Evolutionary conservation across 2,113 vertebrate genomes (phyloP).

Genomic region (Gila orcuttii): DNA sequence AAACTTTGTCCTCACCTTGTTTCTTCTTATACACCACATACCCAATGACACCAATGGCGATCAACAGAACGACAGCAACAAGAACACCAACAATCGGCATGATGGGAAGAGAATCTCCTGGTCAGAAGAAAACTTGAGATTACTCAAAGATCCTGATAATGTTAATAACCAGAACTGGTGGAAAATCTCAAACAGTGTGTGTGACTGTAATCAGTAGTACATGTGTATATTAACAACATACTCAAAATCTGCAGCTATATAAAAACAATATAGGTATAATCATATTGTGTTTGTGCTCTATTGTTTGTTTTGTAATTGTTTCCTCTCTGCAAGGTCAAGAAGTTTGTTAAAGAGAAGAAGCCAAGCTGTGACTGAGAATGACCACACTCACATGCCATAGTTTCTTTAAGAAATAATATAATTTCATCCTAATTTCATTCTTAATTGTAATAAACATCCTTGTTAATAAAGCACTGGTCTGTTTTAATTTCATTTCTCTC

Average conservation of each 20-base stretch:
- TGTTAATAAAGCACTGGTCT: too few species aligned
- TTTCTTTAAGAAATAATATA: too few species aligned
- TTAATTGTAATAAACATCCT: too few species aligned
- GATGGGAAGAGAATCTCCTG: background rate
- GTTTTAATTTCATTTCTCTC: background rate
- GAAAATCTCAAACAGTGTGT: background rate
- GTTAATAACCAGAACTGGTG: background rate
- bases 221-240: too few species aligned
- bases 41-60: background rate
- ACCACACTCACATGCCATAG: too few species aligned
- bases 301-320: too few species aligned
- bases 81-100: background rate
- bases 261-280: too few species aligned
- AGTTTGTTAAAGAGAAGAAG: too few species aligned
- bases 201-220: background rate
- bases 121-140: background rate
- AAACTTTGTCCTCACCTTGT: background rate
- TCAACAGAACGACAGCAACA: background rate
- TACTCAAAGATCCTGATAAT: background rate
- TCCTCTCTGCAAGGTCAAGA: too few species aligned
- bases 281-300: too few species aligned
- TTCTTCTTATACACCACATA: background rate
- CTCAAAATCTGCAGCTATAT: too few species aligned
- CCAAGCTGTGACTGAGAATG: too few species aligned
- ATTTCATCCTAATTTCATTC: constrained; percentile 19